Evolutionary conservation across 2,113 vertebrate genomes (phyloP), one percentile per base, ranked within the genome.

Genomic region (Epinephelus moara): DNA sequence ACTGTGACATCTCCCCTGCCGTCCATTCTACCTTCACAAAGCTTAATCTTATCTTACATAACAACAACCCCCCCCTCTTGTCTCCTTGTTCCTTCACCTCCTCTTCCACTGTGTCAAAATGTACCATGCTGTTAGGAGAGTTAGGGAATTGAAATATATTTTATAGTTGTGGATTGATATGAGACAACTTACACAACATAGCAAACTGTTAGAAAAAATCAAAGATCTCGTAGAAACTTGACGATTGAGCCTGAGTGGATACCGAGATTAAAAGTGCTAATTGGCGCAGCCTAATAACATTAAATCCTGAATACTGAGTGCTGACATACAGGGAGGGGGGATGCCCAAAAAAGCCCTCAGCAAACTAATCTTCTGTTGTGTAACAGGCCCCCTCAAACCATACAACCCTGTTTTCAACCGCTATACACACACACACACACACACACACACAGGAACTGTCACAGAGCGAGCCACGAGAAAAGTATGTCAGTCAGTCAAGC

Each of bases 311-410:
- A 81, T 76, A 79, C 82, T 50, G 64, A 91, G 79, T 71, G n/a
- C 33, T 66, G 61, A 72, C 49, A 64, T 47, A 45, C 15, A 52
- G 10, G 37, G 62, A 21, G 59, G 72, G 70, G 53, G 78, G 70
- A 23, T 1, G 49, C 70, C 61, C 74, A 61, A 68, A 78, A 80
- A 86, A 70, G 37, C 70, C 70, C 57, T 57, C n/a, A 53, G 25
- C 55, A 80, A 81, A 71, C 77, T 93, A 91, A 92, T 89, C 90
- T 89, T 49, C 76, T 91, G 87, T 93, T 92, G 91, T 91, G 84
- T 90, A 91, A 93, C 89, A 91, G 75, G 75, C 70, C 81, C 86
- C 76, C 77, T 61, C 74, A 75, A 42, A 67, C 66, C 49, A 85
- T 45, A 53, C 47, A 78, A 75, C 72, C 25, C 64, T 60, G 47